Conservation (phyloP, 2,113 vertebrate genomes). For the Brachyistius frenatus region DNA sequence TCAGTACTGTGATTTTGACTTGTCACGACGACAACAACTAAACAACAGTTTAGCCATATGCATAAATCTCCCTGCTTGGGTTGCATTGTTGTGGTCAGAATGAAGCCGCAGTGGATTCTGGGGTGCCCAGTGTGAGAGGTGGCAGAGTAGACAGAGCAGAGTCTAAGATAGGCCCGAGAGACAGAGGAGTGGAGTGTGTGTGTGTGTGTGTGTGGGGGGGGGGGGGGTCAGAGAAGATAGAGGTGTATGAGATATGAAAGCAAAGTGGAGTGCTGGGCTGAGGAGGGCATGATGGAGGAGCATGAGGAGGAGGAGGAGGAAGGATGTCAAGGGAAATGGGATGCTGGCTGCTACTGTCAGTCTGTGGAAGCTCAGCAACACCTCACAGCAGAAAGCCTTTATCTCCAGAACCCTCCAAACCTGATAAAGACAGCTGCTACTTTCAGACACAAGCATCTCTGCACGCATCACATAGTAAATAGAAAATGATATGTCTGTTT, state of each 20-base stretch:
- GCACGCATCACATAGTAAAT: neutral
- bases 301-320: neutral
- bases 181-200: neutral
- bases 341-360: constrained; percentile 35
- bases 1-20: constrained; percentile 38
- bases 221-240: neutral
- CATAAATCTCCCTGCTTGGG: constrained; percentile 30
- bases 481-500: too few relatives aligned
- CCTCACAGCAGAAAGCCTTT: constrained; percentile 43
- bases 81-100: constrained; percentile 22
- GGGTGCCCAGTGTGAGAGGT: constrained; percentile 18
- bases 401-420: constrained; percentile 46
- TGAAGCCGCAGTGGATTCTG: constrained; percentile 13
- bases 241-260: constrained; percentile 17
- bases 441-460: constrained; percentile 31
- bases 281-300: constrained; percentile 6
- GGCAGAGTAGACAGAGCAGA: constrained; percentile 7
- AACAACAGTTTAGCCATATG: constrained; percentile 45
- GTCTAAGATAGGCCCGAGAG: constrained; percentile 21
- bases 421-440: constrained; percentile 41
- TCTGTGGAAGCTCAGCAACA: constrained; percentile 73
- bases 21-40: constrained; percentile 45
- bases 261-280: constrained; percentile 13
- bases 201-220: neutral
- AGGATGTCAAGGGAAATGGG: constrained; percentile 25